These are phyloP conservation scores for Acromyrmex echinatior DNA, from an alignment of 1,140 invertebrate species.

Conservation along the genomic window DNA sequence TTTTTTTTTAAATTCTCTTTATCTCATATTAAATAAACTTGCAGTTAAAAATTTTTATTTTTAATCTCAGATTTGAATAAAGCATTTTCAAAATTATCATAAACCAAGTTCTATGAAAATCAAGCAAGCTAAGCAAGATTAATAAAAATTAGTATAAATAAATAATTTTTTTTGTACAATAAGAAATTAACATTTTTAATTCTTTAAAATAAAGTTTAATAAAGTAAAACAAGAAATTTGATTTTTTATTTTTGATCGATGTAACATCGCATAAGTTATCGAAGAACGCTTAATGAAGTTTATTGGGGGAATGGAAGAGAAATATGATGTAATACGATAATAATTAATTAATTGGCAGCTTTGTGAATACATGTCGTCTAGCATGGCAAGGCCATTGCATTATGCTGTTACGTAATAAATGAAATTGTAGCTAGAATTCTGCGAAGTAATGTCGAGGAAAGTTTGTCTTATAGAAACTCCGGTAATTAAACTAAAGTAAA, in stretches of 20 bases:
- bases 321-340: slow-evolving; percentile 25
- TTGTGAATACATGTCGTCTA: slow-evolving; percentile 13
- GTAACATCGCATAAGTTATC: background rate
- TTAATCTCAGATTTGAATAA: no score
- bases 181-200: background rate
- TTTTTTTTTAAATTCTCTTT: no score
- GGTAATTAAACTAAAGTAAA: slow-evolving; percentile 65
- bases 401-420: slow-evolving; percentile 59
- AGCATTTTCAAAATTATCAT: no score
- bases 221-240: background rate
- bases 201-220: background rate
- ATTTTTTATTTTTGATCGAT: background rate
- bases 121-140: no score
- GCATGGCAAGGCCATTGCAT: slow-evolving; percentile 15
- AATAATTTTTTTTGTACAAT: background rate
- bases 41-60: no score
- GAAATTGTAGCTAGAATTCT: slow-evolving; percentile 60
- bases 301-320: background rate
- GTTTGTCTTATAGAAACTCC: slow-evolving; percentile 65
- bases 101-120: no score
- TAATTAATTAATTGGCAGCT: slow-evolving; percentile 63
- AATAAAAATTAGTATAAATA: no score
- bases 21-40: no score
- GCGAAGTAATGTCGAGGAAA: slow-evolving; percentile 59
- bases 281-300: background rate